A percentile compares a stretch with the other conserved stretches of the same genome.
phyloP scores from a whole-genome alignment of 2,888 invertebrate species.

The Tipula unca region DNA sequence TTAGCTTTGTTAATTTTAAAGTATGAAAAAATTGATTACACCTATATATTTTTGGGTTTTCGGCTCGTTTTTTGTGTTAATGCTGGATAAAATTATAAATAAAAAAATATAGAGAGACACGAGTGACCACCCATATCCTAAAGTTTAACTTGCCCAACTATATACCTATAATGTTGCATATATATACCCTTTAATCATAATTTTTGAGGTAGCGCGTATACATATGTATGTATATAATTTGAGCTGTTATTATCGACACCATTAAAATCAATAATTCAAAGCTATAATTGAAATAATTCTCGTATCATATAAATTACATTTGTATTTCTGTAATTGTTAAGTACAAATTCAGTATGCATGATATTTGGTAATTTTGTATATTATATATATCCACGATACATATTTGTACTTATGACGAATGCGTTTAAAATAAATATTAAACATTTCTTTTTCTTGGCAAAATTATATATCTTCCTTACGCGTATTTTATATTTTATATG shows the following conservation, averaged over 20 bases:
- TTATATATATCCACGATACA: not conserved
- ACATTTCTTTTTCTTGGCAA: not conserved
- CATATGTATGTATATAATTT: not conserved
- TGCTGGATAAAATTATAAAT: not conserved
- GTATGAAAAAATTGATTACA: not conserved
- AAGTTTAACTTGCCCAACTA: not conserved
- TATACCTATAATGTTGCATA: too few relatives aligned
- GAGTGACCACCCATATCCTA: conserved; percentile 8
- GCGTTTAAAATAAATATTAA: not conserved
- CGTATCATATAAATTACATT: not conserved
- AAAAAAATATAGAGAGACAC: not conserved
- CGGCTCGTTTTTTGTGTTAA: not conserved
- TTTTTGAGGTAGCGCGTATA: not conserved
- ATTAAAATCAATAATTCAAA: conserved; percentile 4
- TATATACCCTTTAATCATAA: not conserved
- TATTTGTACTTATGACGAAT: not conserved
- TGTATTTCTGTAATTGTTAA: not conserved
- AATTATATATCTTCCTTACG: not conserved
- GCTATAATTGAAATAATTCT: not conserved
- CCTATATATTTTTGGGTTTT: not conserved
- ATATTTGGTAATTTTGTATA: not conserved
- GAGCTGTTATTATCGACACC: not conserved
- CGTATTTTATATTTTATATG: not conserved
- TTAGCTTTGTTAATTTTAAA: not conserved
- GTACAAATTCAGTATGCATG: not conserved